Percentiles rank a stretch among this genome's conserved stretches.
These are phyloP conservation scores for Matsumyia berberina DNA, from an alignment of 2,888 invertebrate genomes.

Conservation along the genomic window DNA sequence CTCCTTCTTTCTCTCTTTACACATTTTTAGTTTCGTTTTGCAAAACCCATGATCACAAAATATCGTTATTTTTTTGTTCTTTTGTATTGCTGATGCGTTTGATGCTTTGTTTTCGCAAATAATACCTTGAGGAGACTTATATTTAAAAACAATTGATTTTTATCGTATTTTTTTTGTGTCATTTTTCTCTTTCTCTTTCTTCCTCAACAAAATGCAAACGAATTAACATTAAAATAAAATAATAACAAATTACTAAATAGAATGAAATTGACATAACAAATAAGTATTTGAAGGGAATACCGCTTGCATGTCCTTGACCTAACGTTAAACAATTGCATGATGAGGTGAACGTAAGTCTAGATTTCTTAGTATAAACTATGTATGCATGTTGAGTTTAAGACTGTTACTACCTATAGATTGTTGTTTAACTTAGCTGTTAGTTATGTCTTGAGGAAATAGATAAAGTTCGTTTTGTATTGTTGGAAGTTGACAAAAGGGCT, in stretches of 20 bases:
- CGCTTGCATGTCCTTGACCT: conserved; percentile 68
- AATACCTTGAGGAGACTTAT: conserved; percentile 24
- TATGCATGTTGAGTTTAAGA: conserved; percentile 36
- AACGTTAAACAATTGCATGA: conserved; percentile 59
- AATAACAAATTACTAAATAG: conserved; percentile 17
- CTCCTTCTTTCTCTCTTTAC: conserved; percentile 28
- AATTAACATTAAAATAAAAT: conserved; percentile 27
- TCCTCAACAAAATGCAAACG: conserved; percentile 46
- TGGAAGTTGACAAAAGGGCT: background rate
- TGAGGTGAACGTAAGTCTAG: conserved; percentile 51
- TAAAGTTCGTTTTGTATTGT: background rate
- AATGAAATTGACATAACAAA: conserved; percentile 58
- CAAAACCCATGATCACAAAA: conserved; percentile 48
- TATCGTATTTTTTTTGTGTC: conserved; percentile 35
- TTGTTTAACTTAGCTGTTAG: background rate
- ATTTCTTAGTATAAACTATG: background rate
- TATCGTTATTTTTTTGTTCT: conserved; percentile 37
- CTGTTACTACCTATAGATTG: background rate
- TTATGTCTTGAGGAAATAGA: background rate
- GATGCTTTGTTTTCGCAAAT: conserved; percentile 49
- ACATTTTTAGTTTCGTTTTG: conserved; percentile 42
- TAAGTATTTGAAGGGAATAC: conserved; percentile 64
- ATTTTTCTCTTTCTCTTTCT: conserved; percentile 47
- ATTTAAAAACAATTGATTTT: conserved; percentile 3
- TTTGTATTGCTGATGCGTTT: conserved; percentile 65